Conservation (phyloP, 2,797 vertebrate genomes). For the Enteromius mattozi region DNA sequence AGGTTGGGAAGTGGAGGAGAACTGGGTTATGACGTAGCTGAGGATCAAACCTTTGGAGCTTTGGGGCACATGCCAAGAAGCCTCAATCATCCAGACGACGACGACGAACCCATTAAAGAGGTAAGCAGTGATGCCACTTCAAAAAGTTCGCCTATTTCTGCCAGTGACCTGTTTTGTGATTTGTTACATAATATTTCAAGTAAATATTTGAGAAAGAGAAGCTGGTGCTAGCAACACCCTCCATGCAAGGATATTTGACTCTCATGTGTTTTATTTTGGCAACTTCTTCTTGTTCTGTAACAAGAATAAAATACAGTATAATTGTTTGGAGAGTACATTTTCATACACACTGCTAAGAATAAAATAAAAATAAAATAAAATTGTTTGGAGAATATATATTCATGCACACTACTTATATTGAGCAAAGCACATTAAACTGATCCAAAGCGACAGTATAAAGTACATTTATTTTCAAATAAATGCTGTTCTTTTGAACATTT, state of each 20-base stretch:
- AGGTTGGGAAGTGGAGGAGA: slow-evolving; percentile 68
- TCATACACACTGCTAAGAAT: too few species aligned
- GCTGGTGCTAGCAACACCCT: slow-evolving; percentile 6
- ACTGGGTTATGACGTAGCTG: slow-evolving; percentile 5
- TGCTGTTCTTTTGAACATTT: background rate
- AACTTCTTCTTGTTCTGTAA: background rate
- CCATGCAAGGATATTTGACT: background rate
- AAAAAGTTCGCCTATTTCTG: background rate
- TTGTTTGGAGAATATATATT: background rate
- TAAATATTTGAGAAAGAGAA: slow-evolving; percentile 1
- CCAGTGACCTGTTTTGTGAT: background rate
- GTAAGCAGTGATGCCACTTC: slow-evolving; percentile 67
- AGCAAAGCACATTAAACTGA: background rate
- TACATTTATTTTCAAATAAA: background rate
- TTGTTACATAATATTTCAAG: slow-evolving; percentile 6
- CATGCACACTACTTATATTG: background rate
- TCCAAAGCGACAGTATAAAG: background rate
- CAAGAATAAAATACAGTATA: background rate
- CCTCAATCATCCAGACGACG: slow-evolving; percentile 55
- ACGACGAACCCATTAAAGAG: slow-evolving; percentile 83
- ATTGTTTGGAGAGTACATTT: too few species aligned
- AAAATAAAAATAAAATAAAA: too few species aligned
- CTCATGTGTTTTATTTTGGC: background rate
- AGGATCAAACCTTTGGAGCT: slow-evolving; percentile 33
- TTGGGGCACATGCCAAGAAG: slow-evolving; percentile 32